Percentiles rank a stretch among this genome's conserved stretches.
Evolutionary conservation across 2,888 invertebrate genomes (phyloP).

Genomic region (Myathropa florea): DNA sequence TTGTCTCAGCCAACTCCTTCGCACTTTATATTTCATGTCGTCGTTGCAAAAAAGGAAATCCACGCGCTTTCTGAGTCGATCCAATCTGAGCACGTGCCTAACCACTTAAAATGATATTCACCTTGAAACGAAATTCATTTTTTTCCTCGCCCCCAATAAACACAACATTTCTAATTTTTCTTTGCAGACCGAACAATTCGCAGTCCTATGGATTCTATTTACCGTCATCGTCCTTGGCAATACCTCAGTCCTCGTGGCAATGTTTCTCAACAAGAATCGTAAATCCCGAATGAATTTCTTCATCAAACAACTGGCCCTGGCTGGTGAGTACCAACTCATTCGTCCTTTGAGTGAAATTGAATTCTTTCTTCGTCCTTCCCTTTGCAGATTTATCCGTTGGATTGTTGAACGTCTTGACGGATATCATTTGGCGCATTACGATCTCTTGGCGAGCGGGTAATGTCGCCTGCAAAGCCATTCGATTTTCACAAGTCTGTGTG

Average conservation of each 20-base stretch:
- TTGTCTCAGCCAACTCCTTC: too few relatives aligned
- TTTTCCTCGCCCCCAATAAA: too few relatives aligned
- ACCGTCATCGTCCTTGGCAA: conserved; percentile 93
- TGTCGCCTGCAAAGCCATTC: conserved; percentile 92
- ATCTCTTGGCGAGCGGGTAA: conserved; percentile 95
- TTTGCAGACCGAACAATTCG: conserved; percentile 91
- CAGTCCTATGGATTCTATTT: conserved; percentile 92
- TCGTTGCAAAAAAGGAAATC: too few relatives aligned
- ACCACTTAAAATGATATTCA: too few relatives aligned
- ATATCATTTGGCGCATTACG: conserved; percentile 94
- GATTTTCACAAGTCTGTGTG: conserved; percentile 92
- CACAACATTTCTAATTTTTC: conserved; percentile 69
- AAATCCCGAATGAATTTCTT: conserved; percentile 98
- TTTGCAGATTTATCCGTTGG: conserved; percentile 92
- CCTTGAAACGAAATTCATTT: too few relatives aligned
- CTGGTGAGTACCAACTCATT: conserved; percentile 84
- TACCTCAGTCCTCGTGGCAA: conserved; percentile 91
- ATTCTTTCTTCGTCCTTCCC: conserved; percentile 40
- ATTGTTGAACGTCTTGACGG: conserved; percentile 92
- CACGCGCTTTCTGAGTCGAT: too few relatives aligned
- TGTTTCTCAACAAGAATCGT: conserved; percentile 90
- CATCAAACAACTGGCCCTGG: conserved; percentile 94
- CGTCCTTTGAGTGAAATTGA: conserved; percentile 5
- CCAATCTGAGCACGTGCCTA: too few relatives aligned
- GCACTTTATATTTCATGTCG: too few relatives aligned